Base-by-base conservation (phyloP, 2,888 invertebrate genomes). In the Microplitis deprimator region DNA sequence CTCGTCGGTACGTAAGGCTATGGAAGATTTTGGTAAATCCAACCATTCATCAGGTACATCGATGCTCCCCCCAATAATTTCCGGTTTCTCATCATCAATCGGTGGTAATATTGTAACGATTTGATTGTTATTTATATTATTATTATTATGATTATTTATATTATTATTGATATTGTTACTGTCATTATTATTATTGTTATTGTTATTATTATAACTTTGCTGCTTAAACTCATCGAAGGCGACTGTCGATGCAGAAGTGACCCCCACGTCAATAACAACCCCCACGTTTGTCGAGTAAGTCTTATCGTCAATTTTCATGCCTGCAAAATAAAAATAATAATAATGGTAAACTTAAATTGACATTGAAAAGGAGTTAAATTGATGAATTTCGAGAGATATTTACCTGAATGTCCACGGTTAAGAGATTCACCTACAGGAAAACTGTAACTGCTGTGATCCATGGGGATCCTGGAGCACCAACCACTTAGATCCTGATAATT, bases 401-500 rank as follows among this genome's bases (percentile, higher is more conserved):
- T 68, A 89, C 89, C 89, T 87, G 85, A 87, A 82, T 85, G 79
- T 82, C 85, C 85, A 81, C 79, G 81, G 80, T 82, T 80, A 17
- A 79, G 72, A 50, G 84, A 86, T 89, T 89, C 89, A 89, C 88
- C 89, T 89, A 83, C 84, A 86, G 81, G 88, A 89, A 88, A 88
- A 86, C 84, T 84, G 88, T 84, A 89, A 85, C 82, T 87, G 81
- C 81, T 83, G 82, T 85, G 86, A 77, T 86, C 85, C 84, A 87
- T 86, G 13, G 50, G 50, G 50, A 50, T 50, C 50, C 13, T 50
- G 50, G 50, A 50, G 83, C 92, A 93, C 92, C 91, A 93, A 84
- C 90, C 90, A 87, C 91, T 92, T 90, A 94, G 92, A 91, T 94
- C 94, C 92, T 93, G 93, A 91, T 93, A 94, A 91, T 93, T 92